Percentiles rank a stretch among this genome's conserved stretches.
phyloP scores from a whole-genome alignment of 2,797 vertebrate genomes.

The Hozukius guyotensis region DNA sequence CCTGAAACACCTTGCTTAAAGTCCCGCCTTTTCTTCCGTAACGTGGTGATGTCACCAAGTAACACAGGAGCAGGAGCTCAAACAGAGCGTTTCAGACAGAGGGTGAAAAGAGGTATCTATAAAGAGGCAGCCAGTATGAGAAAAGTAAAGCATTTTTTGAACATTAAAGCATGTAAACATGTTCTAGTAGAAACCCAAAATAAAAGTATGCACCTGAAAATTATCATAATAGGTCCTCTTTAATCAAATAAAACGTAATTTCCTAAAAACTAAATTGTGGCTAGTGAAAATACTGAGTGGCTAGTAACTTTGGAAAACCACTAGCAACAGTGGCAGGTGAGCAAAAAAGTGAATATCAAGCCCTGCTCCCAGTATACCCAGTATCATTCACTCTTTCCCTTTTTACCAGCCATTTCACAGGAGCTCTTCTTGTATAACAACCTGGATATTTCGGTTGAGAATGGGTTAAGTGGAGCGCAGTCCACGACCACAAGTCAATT shows the following conservation, averaged over 20 bases:
- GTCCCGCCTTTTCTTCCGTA: too few species aligned
- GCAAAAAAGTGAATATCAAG: background rate
- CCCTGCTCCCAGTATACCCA: background rate
- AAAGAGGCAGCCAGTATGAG: too few species aligned
- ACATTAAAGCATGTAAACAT: too few species aligned
- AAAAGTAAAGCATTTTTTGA: too few species aligned
- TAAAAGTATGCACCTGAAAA: too few species aligned
- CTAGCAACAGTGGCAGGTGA: background rate
- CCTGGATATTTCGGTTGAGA: slow-evolving; percentile 3
- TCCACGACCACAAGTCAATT: slow-evolving; percentile 16
- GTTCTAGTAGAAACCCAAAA: too few species aligned
- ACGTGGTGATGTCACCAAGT: too few species aligned
- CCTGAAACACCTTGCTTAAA: too few species aligned
- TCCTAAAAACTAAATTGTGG: background rate
- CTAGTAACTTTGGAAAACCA: background rate
- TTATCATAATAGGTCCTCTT: too few species aligned
- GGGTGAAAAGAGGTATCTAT: too few species aligned
- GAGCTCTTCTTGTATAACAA: slow-evolving; percentile 12
- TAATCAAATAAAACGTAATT: background rate
- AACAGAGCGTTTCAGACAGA: too few species aligned
- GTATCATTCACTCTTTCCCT: background rate
- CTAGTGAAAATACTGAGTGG: background rate
- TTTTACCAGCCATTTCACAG: slow-evolving; percentile 14
- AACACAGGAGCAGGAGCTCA: too few species aligned
- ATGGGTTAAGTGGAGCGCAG: slow-evolving; percentile 20